These are phyloP conservation scores for Sphenopsis melanotis DNA, from an alignment of 2,797 vertebrate species.

Conservation along the genomic window DNA sequence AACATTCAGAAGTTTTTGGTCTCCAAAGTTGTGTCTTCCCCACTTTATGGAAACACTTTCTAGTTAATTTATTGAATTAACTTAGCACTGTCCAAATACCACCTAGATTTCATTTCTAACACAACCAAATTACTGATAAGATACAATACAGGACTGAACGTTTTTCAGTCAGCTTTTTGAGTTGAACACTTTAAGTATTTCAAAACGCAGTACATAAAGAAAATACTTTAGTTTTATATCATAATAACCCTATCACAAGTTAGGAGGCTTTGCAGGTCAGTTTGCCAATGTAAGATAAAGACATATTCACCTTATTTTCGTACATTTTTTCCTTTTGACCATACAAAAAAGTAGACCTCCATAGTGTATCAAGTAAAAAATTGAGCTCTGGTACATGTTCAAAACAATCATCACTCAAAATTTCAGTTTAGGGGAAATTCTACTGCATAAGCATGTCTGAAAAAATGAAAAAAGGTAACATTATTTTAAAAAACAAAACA, in stretches of 20 bases:
- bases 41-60: not conserved
- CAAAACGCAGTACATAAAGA: not conserved
- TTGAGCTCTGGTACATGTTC: not conserved
- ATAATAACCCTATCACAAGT: not conserved
- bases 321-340: not conserved
- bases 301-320: not conserved
- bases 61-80: not conserved
- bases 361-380: not conserved
- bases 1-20: not conserved
- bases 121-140: not conserved
- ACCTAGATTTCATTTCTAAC: not conserved
- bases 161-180: not conserved
- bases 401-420: not conserved
- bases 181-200: not conserved
- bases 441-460: not conserved
- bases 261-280: not conserved
- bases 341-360: fast-evolving
- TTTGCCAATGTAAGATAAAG: not conserved
- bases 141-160: not conserved
- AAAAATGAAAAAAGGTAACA: not conserved
- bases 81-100: not conserved
- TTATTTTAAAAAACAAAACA: not conserved
- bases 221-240: not conserved
- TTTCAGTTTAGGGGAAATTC: not conserved
- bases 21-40: not conserved